phyloP scores from a whole-genome alignment of 2,888 invertebrate species.

The Archaeoteleia sp. region DNA sequence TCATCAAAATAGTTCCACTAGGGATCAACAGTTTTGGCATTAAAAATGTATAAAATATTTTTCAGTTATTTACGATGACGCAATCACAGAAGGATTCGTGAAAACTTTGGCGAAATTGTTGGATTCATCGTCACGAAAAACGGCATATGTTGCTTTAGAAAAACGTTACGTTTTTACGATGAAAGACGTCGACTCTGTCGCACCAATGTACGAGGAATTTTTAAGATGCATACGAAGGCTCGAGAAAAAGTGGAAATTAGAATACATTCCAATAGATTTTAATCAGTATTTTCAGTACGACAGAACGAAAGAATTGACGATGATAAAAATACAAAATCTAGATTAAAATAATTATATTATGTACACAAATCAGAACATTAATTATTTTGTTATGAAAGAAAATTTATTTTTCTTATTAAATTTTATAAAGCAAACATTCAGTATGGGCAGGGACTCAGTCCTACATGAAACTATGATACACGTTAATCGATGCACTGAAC shows the following conservation, averaged over 20 bases:
- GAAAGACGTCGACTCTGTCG: slow-evolving; percentile 86
- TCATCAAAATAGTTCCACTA: no score
- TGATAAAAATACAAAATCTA: slow-evolving; percentile 82
- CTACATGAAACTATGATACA: no score
- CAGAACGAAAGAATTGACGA: slow-evolving; percentile 84
- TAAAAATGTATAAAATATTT: no score
- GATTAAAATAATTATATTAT: no score
- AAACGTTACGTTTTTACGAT: slow-evolving; percentile 91
- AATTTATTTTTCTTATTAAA: background rate
- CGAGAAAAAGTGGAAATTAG: slow-evolving; percentile 77
- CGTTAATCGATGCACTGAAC: no score
- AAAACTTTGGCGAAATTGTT: slow-evolving; percentile 82
- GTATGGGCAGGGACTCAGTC: no score
- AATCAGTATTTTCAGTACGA: slow-evolving; percentile 89
- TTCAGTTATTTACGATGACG: slow-evolving; percentile 90
- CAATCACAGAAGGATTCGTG: slow-evolving; percentile 87
- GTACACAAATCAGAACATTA: background rate
- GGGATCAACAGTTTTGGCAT: no score
- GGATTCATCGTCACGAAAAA: slow-evolving; percentile 77
- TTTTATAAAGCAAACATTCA: background rate
- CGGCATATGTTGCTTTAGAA: slow-evolving; percentile 85
- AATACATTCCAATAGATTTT: slow-evolving; percentile 82
- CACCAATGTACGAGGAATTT: slow-evolving; percentile 92
- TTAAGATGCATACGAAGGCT: slow-evolving; percentile 77
- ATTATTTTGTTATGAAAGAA: no score